Evolutionary conservation across 2,797 vertebrate species (phyloP).

Genomic region (Phataginus tricuspis): DNA sequence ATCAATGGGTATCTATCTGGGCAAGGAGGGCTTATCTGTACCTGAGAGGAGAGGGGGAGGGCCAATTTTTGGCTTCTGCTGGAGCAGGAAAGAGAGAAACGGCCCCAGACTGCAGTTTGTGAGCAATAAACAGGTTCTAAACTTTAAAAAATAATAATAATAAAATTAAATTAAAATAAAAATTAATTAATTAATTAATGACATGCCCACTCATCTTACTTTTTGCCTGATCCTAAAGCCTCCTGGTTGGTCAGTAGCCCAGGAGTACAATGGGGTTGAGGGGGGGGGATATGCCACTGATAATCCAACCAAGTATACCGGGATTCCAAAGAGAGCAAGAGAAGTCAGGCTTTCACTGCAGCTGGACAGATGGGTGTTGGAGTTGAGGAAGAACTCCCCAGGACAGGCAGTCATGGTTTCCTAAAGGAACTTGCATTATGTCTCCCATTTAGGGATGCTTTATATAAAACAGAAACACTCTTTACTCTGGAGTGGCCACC

Average conservation of each 20-base stretch:
- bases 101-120: too few species aligned
- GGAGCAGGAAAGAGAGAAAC: too few species aligned
- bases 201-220: not conserved
- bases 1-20: too few species aligned
- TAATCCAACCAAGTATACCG: not conserved
- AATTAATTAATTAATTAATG: not conserved
- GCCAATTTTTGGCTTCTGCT: too few species aligned
- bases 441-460: not conserved
- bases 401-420: not conserved
- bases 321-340: not conserved
- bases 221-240: not conserved
- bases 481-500: not conserved
- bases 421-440: not conserved
- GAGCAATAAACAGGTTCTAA: too few species aligned
- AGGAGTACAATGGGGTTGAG: not conserved
- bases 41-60: too few species aligned
- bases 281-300: not conserved
- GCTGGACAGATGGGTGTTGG: not conserved
- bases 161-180: too few species aligned
- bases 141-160: too few species aligned
- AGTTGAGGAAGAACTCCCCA: not conserved
- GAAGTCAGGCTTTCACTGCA: not conserved
- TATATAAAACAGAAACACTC: not conserved
- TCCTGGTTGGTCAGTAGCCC: not conserved
- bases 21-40: too few species aligned